Percentiles rank a stretch among this genome's conserved stretches.
phyloP scores from a whole-genome alignment of 1,140 invertebrate genomes.

The Hyles vespertilio region DNA sequence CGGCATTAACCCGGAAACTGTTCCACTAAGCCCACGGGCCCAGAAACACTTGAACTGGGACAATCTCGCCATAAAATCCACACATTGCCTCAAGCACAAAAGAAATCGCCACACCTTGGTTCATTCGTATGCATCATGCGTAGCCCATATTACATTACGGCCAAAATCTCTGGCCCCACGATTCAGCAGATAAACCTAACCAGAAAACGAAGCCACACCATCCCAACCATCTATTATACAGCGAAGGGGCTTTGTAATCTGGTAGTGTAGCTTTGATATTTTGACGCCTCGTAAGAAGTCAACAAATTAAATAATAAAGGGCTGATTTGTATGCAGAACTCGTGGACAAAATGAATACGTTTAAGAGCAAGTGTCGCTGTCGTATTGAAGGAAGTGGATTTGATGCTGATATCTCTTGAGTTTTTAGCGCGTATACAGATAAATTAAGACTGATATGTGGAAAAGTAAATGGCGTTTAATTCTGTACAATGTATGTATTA shows the following conservation, averaged over 20 bases:
- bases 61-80: conserved; percentile 18
- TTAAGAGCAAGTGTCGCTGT: conserved; percentile 20
- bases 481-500: too few species aligned
- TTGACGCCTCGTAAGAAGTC: conserved; percentile 52
- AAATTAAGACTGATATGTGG: too few species aligned
- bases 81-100: conserved; percentile 25
- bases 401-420: neutral
- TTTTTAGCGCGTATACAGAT: too few species aligned
- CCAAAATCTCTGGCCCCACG: conserved; percentile 50
- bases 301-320: conserved; percentile 64
- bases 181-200: conserved; percentile 43
- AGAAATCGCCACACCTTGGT: conserved; percentile 49
- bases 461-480: too few species aligned
- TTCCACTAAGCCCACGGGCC: conserved; percentile 14
- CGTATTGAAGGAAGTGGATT: conserved; percentile 16
- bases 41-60: conserved; percentile 17
- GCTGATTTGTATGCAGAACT: conserved; percentile 51
- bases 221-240: conserved; percentile 6
- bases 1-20: conserved; percentile 9
- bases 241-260: conserved; percentile 16
- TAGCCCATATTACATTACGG: conserved; percentile 63
- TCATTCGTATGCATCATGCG: conserved; percentile 60
- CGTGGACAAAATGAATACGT: conserved; percentile 36
- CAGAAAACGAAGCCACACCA: conserved; percentile 33
- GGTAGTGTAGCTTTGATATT: conserved; percentile 45